A percentile compares a stretch with the other conserved stretches of the same genome.
Evolutionary conservation across 2,888 invertebrate genomes (phyloP).

Genomic region (Onchidella celtica): DNA sequence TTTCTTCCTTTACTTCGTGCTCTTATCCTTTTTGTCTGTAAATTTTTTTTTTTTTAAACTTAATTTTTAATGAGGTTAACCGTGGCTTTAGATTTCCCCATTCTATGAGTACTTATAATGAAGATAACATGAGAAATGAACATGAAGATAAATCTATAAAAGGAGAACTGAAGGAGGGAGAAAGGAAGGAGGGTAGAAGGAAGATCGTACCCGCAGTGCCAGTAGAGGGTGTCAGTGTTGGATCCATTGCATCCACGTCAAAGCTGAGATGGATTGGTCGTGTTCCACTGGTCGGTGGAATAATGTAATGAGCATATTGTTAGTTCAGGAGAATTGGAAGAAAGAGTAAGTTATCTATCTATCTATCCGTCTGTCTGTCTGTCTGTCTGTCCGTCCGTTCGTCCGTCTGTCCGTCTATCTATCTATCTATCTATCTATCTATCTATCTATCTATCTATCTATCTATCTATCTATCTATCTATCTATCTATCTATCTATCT

Average conservation of each 20-base stretch:
- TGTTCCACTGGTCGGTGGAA: conserved; percentile 67
- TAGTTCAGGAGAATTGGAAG: neutral
- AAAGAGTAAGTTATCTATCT: neutral
- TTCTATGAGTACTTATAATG: too few relatives aligned
- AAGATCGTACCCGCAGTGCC: conserved; percentile 90
- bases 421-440: neutral
- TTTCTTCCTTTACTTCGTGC: too few relatives aligned
- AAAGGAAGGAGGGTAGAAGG: neutral
- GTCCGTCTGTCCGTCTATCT: neutral
- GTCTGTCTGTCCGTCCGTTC: neutral
- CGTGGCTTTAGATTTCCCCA: too few relatives aligned
- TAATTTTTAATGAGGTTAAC: too few relatives aligned
- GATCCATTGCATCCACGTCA: conserved; percentile 94
- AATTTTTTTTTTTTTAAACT: too few relatives aligned
- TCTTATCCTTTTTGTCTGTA: too few relatives aligned
- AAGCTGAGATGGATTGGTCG: too few relatives aligned
- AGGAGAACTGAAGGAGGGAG: neutral
- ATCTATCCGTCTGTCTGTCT: neutral
- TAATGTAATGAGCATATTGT: too few relatives aligned
- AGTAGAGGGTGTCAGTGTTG: conserved; percentile 92
- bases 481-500: neutral
- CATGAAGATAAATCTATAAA: too few relatives aligned
- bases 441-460: neutral
- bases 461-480: neutral
- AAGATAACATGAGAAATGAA: too few relatives aligned